Percentiles rank a stretch among this genome's conserved stretches.
phyloP scores from a whole-genome alignment of 2,888 invertebrate species.

The Anagyrus pseudococci region DNA sequence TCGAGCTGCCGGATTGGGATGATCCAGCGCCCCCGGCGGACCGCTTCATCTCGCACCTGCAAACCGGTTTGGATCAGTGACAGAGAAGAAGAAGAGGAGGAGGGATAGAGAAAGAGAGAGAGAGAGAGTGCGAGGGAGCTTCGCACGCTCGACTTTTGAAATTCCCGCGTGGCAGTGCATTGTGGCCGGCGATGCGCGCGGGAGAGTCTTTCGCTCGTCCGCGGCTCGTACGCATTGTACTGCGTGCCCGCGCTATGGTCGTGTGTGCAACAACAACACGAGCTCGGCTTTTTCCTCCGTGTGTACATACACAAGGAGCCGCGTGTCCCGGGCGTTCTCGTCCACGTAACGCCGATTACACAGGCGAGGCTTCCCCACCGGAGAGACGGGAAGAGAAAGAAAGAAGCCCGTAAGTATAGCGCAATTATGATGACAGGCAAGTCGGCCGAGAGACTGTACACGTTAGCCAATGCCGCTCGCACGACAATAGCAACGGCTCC shows the following conservation, averaged over 20 bases:
- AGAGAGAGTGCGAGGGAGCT: neutral
- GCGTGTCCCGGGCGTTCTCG: neutral
- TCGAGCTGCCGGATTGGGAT: conserved; percentile 5
- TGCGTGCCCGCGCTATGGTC: neutral
- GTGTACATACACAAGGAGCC: neutral
- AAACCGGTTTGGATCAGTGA: no score
- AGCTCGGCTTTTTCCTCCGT: no score
- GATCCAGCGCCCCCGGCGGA: neutral
- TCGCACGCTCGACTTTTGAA: conserved; percentile 6
- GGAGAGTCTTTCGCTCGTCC: neutral
- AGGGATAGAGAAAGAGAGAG: neutral
- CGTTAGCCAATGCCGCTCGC: no score
- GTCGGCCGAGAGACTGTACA: no score
- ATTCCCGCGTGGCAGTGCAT: neutral
- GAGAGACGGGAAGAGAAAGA: no score
- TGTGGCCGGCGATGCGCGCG: neutral
- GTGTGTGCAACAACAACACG: neutral
- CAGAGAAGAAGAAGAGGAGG: neutral
- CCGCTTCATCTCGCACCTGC: conserved; percentile 6
- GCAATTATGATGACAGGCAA: no score
- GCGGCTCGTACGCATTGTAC: no score
- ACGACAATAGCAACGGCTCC: no score
- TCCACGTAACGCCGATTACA: no score
- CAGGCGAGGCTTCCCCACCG: no score
- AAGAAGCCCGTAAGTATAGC: no score